Conservation (phyloP, 2,113 vertebrate species). For the Meleagris gallopavo region DNA sequence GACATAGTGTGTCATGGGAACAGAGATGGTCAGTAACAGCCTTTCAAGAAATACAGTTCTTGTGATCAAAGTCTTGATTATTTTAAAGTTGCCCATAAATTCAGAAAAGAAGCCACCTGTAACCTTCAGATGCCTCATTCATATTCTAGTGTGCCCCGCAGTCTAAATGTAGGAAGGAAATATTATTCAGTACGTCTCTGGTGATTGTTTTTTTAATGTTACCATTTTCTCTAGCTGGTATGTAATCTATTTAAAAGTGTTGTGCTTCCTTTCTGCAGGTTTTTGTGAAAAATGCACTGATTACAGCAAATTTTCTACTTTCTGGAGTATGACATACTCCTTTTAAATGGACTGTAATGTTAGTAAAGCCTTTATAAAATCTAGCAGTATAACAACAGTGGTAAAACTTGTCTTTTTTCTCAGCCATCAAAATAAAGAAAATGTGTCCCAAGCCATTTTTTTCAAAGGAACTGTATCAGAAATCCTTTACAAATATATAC, state of each 20-base stretch:
- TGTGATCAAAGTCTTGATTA: not conserved
- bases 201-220: not conserved
- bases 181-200: not conserved
- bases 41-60: not conserved
- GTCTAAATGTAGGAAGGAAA: not conserved
- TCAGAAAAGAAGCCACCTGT: not conserved
- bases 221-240: not conserved
- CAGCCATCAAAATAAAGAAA: constrained; percentile 32
- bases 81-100: not conserved
- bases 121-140: not conserved
- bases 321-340: not conserved
- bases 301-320: not conserved
- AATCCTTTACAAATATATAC: not conserved
- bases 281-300: not conserved
- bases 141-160: not conserved
- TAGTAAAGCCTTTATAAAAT: constrained; percentile 14
- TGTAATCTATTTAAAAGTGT: not conserved
- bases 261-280: not conserved
- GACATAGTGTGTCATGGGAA: not conserved
- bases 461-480: not conserved
- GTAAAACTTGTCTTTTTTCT: not conserved
- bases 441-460: not conserved
- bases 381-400: not conserved
- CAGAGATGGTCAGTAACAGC: not conserved
- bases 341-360: constrained; percentile 3